These are phyloP conservation scores for Chromis chromis DNA, from an alignment of 2,797 vertebrate genomes.

Conservation along the genomic window DNA sequence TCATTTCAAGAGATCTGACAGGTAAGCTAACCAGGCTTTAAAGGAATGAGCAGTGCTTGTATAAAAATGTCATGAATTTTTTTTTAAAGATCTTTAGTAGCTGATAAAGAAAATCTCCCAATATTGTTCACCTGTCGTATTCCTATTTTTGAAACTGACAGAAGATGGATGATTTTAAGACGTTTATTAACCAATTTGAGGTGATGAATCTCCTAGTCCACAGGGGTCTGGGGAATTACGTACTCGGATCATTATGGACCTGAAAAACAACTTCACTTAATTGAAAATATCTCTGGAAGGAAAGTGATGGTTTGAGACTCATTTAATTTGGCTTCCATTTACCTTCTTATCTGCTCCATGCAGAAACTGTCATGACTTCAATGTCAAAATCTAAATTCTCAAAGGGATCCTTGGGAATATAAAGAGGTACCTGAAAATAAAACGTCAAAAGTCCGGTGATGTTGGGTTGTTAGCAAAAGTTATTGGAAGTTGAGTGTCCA, in stretches of 20 bases:
- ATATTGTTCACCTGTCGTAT: conserved; percentile 3
- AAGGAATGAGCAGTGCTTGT: neutral
- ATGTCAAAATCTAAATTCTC: conserved; percentile 20
- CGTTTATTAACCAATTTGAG: neutral
- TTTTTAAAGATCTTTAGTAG: too few relatives aligned
- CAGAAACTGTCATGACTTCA: conserved; percentile 1
- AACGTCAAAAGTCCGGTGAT: conserved; percentile 14
- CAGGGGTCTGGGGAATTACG: neutral
- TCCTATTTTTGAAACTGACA: neutral
- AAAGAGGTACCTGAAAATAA: conserved; percentile 8
- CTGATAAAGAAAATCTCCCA: neutral
- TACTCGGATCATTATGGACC: neutral
- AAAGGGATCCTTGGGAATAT: conserved; percentile 8
- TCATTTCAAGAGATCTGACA: conserved; percentile 9
- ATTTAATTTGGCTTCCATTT: conserved; percentile 6
- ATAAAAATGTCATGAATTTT: neutral
- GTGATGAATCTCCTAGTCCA: neutral
- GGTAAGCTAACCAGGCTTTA: neutral
- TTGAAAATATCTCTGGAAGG: conserved; percentile 7
- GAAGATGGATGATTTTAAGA: neutral
- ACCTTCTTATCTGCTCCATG: conserved; percentile 1
- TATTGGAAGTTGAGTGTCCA: conserved; percentile 14
- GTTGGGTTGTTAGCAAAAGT: conserved; percentile 20
- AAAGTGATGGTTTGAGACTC: conserved; percentile 9
- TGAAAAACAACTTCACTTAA: conserved; percentile 2